Evolutionary conservation across 2,113 vertebrate species (phyloP).

Genomic region (Acanthisitta chloris): DNA sequence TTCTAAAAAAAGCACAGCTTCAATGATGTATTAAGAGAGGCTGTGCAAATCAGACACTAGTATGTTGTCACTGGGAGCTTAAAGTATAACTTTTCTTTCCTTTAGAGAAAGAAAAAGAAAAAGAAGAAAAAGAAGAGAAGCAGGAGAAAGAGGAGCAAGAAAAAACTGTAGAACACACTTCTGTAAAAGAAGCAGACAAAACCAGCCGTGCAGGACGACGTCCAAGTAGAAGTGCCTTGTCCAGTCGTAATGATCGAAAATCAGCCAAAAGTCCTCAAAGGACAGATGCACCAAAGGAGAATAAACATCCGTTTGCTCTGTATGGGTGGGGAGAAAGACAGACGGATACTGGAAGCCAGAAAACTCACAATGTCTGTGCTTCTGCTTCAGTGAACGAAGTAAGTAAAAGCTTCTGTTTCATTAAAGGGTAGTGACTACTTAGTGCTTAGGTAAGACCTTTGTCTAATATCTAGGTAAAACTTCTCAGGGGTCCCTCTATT

Average conservation of each 20-base stretch:
- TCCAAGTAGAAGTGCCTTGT: conserved; percentile 56
- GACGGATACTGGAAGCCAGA: conserved; percentile 83
- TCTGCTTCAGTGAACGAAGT: conserved; percentile 85
- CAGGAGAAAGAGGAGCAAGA: conserved; percentile 31
- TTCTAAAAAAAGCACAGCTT: background rate
- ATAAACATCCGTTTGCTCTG: conserved; percentile 87
- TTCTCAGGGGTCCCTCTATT: background rate
- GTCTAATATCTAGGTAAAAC: background rate
- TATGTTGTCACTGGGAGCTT: background rate
- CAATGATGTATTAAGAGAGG: background rate
- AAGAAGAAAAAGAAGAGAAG: conserved; percentile 47
- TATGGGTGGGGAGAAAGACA: conserved; percentile 89
- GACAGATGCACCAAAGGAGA: conserved; percentile 72
- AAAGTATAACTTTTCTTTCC: background rate
- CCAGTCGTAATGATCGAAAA: conserved; percentile 49
- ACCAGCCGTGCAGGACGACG: background rate
- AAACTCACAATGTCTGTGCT: conserved; percentile 91
- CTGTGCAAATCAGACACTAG: background rate
- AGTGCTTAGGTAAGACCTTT: background rate
- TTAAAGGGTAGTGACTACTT: background rate
- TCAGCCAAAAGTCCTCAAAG: conserved; percentile 71
- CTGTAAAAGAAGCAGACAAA: conserved; percentile 29
- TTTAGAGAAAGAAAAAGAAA: conserved; percentile 41
- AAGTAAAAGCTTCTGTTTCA: background rate
- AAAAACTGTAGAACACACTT: background rate